phyloP scores from a whole-genome alignment of 2,797 vertebrate species.

The Halcyon smyrnensis region DNA sequence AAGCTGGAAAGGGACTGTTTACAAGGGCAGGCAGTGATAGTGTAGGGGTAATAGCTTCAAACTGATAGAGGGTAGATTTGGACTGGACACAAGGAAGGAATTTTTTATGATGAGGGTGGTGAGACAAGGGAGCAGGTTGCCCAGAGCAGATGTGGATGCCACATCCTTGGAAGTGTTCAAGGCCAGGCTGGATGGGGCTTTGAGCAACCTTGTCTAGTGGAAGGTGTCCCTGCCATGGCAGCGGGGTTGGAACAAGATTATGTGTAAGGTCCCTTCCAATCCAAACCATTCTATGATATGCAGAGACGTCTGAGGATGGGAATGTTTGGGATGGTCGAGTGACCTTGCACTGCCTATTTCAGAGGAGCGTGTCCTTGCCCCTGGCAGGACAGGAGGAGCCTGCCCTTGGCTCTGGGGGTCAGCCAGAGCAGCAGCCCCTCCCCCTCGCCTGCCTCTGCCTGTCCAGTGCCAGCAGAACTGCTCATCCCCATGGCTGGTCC shows the following conservation, averaged over 20 bases:
- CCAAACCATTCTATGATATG: not conserved
- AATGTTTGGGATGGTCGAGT: not conserved
- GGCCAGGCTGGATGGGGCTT: not conserved
- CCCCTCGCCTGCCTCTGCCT: fast-evolving
- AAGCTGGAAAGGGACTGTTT: not conserved
- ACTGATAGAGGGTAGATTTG: not conserved
- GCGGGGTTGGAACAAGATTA: not conserved
- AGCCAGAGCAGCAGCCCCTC: no score
- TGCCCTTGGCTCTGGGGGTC: not conserved
- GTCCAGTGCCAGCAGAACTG: not conserved
- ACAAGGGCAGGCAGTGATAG: not conserved
- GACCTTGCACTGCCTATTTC: fast-evolving
- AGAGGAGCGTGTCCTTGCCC: fast-evolving
- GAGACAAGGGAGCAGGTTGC: no score
- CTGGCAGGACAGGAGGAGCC: not conserved
- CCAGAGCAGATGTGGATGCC: no score
- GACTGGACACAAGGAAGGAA: not conserved
- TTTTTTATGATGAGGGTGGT: not conserved
- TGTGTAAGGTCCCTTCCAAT: not conserved
- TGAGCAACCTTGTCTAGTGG: not conserved
- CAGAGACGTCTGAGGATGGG: not conserved
- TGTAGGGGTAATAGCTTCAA: not conserved
- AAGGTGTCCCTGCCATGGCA: not conserved
- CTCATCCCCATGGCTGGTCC: fast-evolving
- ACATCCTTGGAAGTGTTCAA: not conserved